Evolutionary conservation across 35 echinoderm and acorn worm species (phyloP), one percentile per base, ranked within the genome.

Genomic region (Heliocidaris tuberculata): DNA sequence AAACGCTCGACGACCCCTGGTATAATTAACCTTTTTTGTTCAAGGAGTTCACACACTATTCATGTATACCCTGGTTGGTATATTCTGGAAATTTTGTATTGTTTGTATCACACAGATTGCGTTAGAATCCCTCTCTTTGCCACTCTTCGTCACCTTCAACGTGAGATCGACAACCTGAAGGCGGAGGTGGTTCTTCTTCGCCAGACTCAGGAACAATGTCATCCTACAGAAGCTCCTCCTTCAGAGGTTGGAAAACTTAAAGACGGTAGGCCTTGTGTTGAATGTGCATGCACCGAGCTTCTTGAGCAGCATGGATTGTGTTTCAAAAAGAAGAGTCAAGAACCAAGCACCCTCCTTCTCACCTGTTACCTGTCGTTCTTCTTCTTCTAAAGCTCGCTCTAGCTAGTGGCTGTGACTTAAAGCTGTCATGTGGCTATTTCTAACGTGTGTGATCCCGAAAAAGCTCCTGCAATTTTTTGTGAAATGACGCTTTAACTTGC

Each of bases 151-250:
- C 87, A 48, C 5, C 87, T 89, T 48, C 87, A 89, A 42, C 31
- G 29, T 19, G 87, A 89, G 87, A 89, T 89, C 32, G 87, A 89
- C 32, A 48, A 89, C 32, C 87, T 89, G 2, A 48, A 89, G 87
- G 31, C 12, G 12, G 87, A 89, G 31, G 87, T 89, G 15, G 31
- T 48, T 32, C 19, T 89, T 24, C 87, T 89, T 19, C 87, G 87
- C 65, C 65, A 78, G 65, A n/a, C 65, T 7, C 65, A 78, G 65
- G 17, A 70, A 2, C 65, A 78, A 78, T 78, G 65, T 78, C 65
- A 78, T 24, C 65, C 65, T 78, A 78, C 65, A 27, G 65, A 78
- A 27, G 65, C 19, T n/a, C 65, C 19, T 78, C 65, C 52, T 56
- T 2, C 52, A 56, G 52, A 78, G 7, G 65, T 27, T 78, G 21